Evolutionary conservation across 92 coral and sea anemone genomes (phyloP), one percentile per base, ranked within the genome.

Genomic region (Phenganax stokvisi): DNA sequence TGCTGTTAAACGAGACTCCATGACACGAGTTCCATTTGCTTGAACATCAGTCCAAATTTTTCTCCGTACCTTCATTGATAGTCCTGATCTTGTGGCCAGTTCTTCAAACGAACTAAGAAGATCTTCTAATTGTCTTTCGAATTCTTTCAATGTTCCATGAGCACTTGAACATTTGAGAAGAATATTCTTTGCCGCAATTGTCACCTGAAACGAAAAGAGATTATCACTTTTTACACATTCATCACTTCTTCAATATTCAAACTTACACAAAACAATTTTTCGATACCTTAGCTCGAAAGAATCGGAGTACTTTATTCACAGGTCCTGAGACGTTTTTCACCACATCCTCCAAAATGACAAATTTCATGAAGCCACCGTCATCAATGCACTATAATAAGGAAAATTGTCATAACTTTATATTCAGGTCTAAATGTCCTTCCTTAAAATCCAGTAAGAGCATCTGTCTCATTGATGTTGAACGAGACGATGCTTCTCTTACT

Each of bases 301-400:
- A 80, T 58, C 88, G 87, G 6, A 94, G 85, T 25, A 92, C 92
- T 78, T 97, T 88, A 57, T 87, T 89, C 15, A 94, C 92, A 16
- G 98, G 98, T 7, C 98, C 98, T 9, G 94, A 88, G 5, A 94
- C 85, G 65, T 84, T 87, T 58, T 88, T 90, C 16, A 92, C 89
- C 8, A 89, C 90, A 66, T 90, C 97, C 58, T 91, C 93, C 75
- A 89, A 87, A 75, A 91, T 87, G 3, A 89, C 79, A 57, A 93
- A 88, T 67, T 90, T 91, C 20, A 93, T 80, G 79, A 86, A 93
- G 6, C 97, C 97, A 57, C 98, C 98, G 72, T 93, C 97, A 73
- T 93, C 93, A n/a, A 91, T 89, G 57, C 86, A 87, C 98, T 93
- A 20, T 20, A 66, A 4, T 54, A 37, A 31, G n/a, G 51, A 2